Conservation (phyloP, 1,140 invertebrate genomes). For the Dryas iulia region DNA sequence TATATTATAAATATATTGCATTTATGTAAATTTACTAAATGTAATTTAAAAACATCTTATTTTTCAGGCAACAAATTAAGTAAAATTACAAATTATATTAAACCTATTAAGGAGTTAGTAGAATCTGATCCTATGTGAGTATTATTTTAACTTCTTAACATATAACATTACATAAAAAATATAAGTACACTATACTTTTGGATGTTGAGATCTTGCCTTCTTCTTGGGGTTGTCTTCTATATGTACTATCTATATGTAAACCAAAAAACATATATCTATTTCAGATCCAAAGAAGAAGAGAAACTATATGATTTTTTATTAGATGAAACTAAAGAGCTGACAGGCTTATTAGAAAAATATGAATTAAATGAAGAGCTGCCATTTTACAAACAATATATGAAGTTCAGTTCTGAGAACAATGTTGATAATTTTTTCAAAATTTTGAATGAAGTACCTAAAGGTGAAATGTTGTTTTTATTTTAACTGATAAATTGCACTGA, state of each 20-base stretch:
- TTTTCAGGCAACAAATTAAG: conserved; percentile 52
- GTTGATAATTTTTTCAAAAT: conserved; percentile 61
- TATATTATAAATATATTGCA: neutral
- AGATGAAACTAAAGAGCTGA: conserved; percentile 33
- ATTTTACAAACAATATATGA: conserved; percentile 60
- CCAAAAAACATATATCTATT: neutral
- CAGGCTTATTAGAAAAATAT: conserved; percentile 38
- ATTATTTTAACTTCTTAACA: too few relatives aligned
- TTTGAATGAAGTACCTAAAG: conserved; percentile 71
- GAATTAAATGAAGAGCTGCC: conserved; percentile 50
- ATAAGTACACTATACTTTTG: too few relatives aligned
- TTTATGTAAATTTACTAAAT: neutral
- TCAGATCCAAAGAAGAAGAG: conserved; percentile 55
- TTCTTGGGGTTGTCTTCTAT: too few relatives aligned
- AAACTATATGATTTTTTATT: conserved; percentile 46
- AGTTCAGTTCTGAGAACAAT: conserved; percentile 60
- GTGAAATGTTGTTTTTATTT: too few relatives aligned
- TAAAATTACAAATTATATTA: conserved; percentile 50
- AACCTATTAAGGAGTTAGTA: conserved; percentile 49
- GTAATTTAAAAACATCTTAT: neutral
- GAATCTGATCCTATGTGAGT: conserved; percentile 53
- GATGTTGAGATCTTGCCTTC: too few relatives aligned
- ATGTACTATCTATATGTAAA: neutral
- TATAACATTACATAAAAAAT: too few relatives aligned
- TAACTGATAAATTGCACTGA: too few relatives aligned